Evolutionary conservation across 1,140 invertebrate genomes (phyloP), one percentile per base, ranked within the genome.

Genomic region (Drosophila sulfurigaster): DNA sequence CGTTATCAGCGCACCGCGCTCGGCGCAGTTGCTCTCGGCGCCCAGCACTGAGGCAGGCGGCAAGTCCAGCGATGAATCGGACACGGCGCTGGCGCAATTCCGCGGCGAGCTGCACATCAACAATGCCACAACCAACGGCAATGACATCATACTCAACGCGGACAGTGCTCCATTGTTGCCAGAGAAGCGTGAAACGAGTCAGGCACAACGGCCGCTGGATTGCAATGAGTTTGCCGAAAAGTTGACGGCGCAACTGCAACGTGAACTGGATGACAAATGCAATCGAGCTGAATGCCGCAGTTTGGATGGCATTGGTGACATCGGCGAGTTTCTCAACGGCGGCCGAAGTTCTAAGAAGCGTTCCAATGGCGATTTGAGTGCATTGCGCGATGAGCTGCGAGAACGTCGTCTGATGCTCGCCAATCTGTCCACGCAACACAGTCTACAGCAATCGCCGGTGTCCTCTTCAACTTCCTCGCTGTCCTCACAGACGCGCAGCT

Each of bases 141-240:
- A 85, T 8, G 79, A 92, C 7, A 89, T 92, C 20, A 92, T 92
- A 20, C 76, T 92, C 0, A 92, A 92, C 70, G 87, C 91, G 11
- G 91, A 91, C 35, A 86, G 81, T 16, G 80, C 77, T 0, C 54
- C 82, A 0, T 52, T 92, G 46, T 41, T 91, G 16, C 91, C 87
- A 3, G 75, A 78, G 35, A 78, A 90, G n/a, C 74, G 75, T 3
- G 77, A 88, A 5, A 32, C 82, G 1, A 52, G 38, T 1, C 85
- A 85, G n/a, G 59, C 35, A 25, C 51, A 80, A 20, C 59, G 35
- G 3, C 41, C 70, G 20, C 94, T 95, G 76, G 95, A 96, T 88
- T 93, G 97, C 46, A 95, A 95, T 2, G 96, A 96, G 77, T 96
- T 96, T 76, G 96, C 96, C 1, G 96, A 97, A 81, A 96, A 96